Evolutionary conservation across 2,113 vertebrate species (phyloP).

Genomic region (Acrocephalus arundinaceus): DNA sequence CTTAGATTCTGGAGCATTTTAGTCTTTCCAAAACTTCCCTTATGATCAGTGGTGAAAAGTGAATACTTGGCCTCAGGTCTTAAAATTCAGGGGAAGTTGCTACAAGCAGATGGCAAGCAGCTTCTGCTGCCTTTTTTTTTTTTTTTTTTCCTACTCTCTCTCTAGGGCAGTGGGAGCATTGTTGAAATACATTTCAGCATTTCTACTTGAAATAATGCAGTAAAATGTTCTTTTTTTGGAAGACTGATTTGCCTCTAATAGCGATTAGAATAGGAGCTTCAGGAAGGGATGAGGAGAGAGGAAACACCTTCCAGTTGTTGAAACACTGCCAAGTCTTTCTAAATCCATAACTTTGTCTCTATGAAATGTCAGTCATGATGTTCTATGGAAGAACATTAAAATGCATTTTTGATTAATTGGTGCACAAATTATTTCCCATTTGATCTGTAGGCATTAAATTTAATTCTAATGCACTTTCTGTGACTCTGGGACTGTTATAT

Average conservation of each 20-base stretch:
- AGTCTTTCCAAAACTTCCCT: not conserved
- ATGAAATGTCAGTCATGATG: not conserved
- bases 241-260: not conserved
- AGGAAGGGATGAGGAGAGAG: not conserved
- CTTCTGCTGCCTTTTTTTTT: not conserved
- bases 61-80: not conserved
- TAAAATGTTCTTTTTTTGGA: not conserved
- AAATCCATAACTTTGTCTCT: not conserved
- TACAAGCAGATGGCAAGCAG: constrained; percentile 14
- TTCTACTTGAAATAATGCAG: not conserved
- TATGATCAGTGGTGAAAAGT: not conserved
- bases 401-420: constrained; percentile 35
- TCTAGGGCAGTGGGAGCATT: not conserved
- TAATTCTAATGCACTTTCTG: constrained; percentile 23
- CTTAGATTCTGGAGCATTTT: not conserved
- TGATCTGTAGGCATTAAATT: constrained; percentile 29
- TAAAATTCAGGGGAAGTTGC: not conserved
- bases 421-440: constrained; percentile 47
- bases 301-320: not conserved
- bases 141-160: not conserved
- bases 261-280: not conserved
- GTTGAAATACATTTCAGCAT: not conserved
- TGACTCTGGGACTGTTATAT: not conserved
- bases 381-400: not conserved
- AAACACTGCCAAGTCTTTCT: not conserved